Evolutionary conservation across 2,888 invertebrate genomes (phyloP).

Genomic region (Drosophila villosipedis): DNA sequence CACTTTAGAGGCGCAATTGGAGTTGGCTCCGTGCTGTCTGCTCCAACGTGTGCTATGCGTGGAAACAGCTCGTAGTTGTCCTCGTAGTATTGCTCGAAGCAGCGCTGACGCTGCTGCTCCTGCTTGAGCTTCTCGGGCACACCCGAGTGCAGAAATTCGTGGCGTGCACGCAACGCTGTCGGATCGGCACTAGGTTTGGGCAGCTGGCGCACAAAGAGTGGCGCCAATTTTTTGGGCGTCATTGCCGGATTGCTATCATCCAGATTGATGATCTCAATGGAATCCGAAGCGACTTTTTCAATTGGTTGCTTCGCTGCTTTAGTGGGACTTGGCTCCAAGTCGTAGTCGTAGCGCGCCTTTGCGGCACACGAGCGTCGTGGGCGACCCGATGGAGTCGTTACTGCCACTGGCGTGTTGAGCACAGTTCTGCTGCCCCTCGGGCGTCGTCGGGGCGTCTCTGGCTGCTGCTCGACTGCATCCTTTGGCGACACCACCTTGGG

Average conservation of each 20-base stretch:
- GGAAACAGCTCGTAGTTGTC: constrained; percentile 87
- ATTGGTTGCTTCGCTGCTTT: constrained; percentile 52
- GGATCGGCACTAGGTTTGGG: constrained; percentile 87
- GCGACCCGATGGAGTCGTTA: constrained; percentile 68
- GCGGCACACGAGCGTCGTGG: constrained; percentile 81
- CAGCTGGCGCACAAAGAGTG: constrained; percentile 88
- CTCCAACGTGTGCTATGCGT: constrained; percentile 87
- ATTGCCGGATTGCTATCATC: constrained; percentile 70
- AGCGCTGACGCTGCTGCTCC: constrained; percentile 85
- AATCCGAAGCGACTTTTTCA: constrained; percentile 20
- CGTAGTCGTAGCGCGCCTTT: constrained; percentile 83
- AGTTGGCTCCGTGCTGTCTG: neutral
- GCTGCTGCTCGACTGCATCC: constrained; percentile 21
- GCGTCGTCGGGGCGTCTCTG: constrained; percentile 54
- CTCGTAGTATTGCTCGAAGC: constrained; percentile 47
- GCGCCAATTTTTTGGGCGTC: constrained; percentile 87
- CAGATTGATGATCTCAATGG: constrained; percentile 75
- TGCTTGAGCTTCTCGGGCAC: constrained; percentile 88
- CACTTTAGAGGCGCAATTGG: neutral
- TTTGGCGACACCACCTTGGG: constrained; percentile 85
- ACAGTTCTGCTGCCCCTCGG: constrained; percentile 31
- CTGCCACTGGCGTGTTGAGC: constrained; percentile 10
- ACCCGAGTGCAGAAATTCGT: constrained; percentile 90
- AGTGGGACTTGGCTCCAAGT: constrained; percentile 71
- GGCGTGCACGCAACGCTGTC: constrained; percentile 88